A percentile compares a stretch with the other conserved stretches of the same genome.
Evolutionary conservation across 2,888 invertebrate species (phyloP).

Genomic region (Ametastegia equiseti): DNA sequence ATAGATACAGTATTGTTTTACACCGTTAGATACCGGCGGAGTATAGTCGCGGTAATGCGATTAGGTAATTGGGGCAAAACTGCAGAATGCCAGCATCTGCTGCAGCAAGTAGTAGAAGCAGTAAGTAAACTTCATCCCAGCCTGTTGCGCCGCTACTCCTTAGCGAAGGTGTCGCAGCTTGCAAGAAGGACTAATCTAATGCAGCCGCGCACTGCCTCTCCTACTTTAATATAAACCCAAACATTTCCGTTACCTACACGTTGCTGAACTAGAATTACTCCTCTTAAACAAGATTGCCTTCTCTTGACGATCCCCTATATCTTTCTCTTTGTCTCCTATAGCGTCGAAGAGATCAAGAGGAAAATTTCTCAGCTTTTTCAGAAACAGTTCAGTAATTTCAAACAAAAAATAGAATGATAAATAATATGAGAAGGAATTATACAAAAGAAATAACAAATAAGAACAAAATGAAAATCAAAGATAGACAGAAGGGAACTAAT

Average conservation of each 20-base stretch:
- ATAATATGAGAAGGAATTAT: not conserved
- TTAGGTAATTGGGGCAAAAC: conserved; percentile 35
- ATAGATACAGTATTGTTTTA: conserved; percentile 10
- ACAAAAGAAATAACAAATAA: not conserved
- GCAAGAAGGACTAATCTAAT: conserved; percentile 32
- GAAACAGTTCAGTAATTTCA: too few species aligned
- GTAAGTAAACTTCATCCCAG: conserved; percentile 38
- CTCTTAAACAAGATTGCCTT: not conserved
- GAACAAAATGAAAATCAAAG: not conserved
- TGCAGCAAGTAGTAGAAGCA: not conserved
- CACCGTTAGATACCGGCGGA: not conserved
- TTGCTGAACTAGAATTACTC: not conserved
- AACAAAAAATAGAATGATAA: not conserved
- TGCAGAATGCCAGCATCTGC: conserved; percentile 1
- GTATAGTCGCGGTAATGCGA: conserved; percentile 23
- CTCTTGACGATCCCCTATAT: too few species aligned
- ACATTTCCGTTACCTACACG: conserved; percentile 7
- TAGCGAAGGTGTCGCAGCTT: conserved; percentile 31
- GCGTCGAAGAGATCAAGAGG: too few species aligned
- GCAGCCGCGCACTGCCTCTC: not conserved
- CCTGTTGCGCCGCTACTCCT: conserved; percentile 27
- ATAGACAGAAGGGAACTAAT: not conserved
- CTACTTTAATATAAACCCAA: conserved; percentile 26
- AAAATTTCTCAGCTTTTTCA: not conserved
- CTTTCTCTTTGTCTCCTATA: too few species aligned